Base-by-base conservation (phyloP, 2,113 vertebrate species). In the Chlamydotis undulata region DNA sequence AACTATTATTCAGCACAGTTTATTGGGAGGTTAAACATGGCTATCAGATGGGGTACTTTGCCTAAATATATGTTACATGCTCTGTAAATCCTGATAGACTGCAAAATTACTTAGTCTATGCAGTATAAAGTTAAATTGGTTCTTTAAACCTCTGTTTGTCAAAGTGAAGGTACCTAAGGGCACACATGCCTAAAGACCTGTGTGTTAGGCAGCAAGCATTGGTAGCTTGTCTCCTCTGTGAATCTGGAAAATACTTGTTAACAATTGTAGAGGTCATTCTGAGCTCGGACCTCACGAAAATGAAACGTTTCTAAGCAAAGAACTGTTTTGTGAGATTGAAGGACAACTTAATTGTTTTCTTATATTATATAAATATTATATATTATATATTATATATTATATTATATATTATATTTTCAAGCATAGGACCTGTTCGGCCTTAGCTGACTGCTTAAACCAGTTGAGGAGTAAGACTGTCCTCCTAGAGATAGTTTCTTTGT, bases 351-450 rank as follows among this genome's bases (percentile, higher is more conserved):
- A 73, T 87, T 92, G 49, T 95, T 97, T 93, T 92, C 84, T 89
- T 90, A 79, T 81, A 86, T 94, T 97, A 35, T 35, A 35, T 35
- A 35, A 35, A 35, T 35, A n/a, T n/a, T n/a, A n/a, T n/a, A 35
- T 35, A 35, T 35, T 35, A 35, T 35, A 35, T 87, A 93, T 93
- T 97, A 81, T 81, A 86, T 94, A n/a, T n/a, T n/a, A 35, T 35
- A 35, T 35, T 35, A 35, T 35, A 35, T 87, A 93, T 93, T 97
- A 81, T 81, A 86, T 94, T 97, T 96, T 97, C 86, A 98, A 97
- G 68, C 76, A 87, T 37, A 96, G 76, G 43, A 97, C 73, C 47
- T 57, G 80, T 83, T 96, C 89, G 50, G 70, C 95, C 78, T 95
- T 95, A 94, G 81, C 81, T 94, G 90, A 93, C 71, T 97, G 80